Evolutionary conservation across 2,113 vertebrate genomes (phyloP).

Genomic region (Aegotheles bennettii): DNA sequence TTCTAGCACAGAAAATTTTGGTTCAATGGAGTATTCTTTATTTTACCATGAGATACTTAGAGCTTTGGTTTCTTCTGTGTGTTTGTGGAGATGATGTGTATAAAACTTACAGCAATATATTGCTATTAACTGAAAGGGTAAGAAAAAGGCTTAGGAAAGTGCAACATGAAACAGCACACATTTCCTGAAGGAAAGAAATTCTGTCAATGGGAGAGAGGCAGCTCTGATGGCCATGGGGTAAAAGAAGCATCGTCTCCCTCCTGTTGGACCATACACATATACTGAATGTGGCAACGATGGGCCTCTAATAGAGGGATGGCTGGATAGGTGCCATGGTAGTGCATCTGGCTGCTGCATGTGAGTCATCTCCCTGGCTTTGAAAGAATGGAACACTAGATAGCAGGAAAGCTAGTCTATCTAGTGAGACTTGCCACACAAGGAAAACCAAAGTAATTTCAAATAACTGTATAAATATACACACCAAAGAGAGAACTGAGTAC

Average conservation of each 20-base stretch:
- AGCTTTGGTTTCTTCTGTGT: not conserved
- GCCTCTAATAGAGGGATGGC: rapidly evolving
- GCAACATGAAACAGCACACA: rapidly evolving
- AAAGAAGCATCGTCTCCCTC: not conserved
- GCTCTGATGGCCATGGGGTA: not conserved
- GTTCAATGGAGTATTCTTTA: not conserved
- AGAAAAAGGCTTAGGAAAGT: not conserved
- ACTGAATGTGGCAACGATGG: rapidly evolving
- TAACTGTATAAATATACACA: not conserved
- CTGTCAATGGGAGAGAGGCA: not conserved
- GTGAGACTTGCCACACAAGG: not conserved
- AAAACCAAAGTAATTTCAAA: not conserved
- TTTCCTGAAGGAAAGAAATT: not conserved
- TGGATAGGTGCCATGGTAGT: rapidly evolving
- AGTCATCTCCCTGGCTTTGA: not conserved
- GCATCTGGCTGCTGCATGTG: rapidly evolving
- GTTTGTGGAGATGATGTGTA: not conserved
- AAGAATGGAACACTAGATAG: rapidly evolving
- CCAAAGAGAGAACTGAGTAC: not conserved
- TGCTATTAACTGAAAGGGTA: not conserved
- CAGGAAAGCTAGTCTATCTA: not conserved
- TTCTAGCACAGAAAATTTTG: not conserved
- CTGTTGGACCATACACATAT: not conserved
- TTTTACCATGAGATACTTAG: not conserved
- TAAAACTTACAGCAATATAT: not conserved